phyloP scores from a whole-genome alignment of 2,888 invertebrate species.

The Netelia inedita region DNA sequence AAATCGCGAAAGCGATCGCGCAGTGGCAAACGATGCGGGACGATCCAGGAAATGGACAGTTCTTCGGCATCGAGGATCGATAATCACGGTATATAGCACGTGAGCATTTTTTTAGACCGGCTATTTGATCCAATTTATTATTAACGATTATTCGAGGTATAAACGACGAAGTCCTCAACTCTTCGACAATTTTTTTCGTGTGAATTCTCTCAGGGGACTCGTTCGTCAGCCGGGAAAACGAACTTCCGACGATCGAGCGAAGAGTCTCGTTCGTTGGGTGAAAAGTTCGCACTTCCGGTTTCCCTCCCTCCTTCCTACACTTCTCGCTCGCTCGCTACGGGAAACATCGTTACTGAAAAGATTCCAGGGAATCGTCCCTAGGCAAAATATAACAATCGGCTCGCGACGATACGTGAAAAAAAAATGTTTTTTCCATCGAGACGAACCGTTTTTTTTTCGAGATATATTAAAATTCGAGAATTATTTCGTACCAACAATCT shows the following conservation, averaged over 20 bases:
- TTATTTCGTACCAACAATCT: no score
- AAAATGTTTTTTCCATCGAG: no score
- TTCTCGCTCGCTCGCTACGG: background rate
- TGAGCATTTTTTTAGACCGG: conserved; percentile 30
- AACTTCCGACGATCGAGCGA: conserved; percentile 58
- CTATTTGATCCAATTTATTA: background rate
- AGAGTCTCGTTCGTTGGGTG: conserved; percentile 67
- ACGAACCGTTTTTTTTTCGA: no score
- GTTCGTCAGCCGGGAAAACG: conserved; percentile 42
- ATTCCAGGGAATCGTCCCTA: no score
- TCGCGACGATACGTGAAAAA: no score
- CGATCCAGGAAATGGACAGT: background rate
- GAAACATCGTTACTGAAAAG: background rate
- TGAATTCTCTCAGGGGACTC: conserved; percentile 28
- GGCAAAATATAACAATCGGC: no score
- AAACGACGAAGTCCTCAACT: no score
- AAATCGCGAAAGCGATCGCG: conserved; percentile 41
- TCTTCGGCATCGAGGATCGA: conserved; percentile 24
- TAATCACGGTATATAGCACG: conserved; percentile 57
- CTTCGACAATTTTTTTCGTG: background rate
- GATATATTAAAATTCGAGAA: no score
- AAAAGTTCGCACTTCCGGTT: conserved; percentile 51
- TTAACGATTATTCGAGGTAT: background rate
- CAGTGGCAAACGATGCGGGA: conserved; percentile 33
- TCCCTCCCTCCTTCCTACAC: background rate